phyloP scores from a whole-genome alignment of 2,797 vertebrate genomes.

The Atherinosoma microstoma region DNA sequence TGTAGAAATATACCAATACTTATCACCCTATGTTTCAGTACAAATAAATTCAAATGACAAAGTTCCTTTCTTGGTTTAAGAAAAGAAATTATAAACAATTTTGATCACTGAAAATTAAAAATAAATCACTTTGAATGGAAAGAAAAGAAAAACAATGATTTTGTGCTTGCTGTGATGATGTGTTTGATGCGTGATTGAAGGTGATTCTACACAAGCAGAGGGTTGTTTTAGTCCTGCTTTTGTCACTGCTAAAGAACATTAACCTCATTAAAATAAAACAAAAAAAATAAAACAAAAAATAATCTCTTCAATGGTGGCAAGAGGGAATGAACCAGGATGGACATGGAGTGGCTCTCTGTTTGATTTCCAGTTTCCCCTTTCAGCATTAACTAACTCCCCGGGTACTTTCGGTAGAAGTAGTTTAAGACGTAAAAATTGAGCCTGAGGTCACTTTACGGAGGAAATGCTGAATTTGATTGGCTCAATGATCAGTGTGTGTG shows the following conservation, averaged over 20 bases:
- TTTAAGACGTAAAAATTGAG: constrained; percentile 41
- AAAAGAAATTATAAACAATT: not conserved
- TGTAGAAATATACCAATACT: not conserved
- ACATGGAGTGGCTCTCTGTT: not conserved
- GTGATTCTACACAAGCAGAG: constrained; percentile 9
- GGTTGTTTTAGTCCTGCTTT: constrained; percentile 19
- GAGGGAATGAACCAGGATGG: constrained; percentile 14
- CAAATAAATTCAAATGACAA: not conserved
- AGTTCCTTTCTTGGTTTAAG: not conserved
- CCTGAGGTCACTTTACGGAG: not conserved
- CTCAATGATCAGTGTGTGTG: not conserved
- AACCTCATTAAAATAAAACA: not conserved
- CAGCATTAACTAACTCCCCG: not conserved
- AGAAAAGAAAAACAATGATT: not conserved
- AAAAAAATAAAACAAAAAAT: not conserved
- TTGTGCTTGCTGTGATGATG: not conserved
- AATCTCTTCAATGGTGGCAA: not conserved
- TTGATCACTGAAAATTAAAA: constrained; percentile 15
- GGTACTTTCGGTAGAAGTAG: not conserved
- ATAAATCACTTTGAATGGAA: not conserved
- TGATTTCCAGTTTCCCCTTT: constrained; percentile 23
- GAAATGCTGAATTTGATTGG: constrained; percentile 18
- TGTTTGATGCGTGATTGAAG: constrained; percentile 6
- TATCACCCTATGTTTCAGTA: not conserved
- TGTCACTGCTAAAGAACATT: constrained; percentile 15